A percentile compares a stretch with the other conserved stretches of the same genome.
Evolutionary conservation across 2,113 vertebrate species (phyloP).

Genomic region (Aleadryas rufinucha): DNA sequence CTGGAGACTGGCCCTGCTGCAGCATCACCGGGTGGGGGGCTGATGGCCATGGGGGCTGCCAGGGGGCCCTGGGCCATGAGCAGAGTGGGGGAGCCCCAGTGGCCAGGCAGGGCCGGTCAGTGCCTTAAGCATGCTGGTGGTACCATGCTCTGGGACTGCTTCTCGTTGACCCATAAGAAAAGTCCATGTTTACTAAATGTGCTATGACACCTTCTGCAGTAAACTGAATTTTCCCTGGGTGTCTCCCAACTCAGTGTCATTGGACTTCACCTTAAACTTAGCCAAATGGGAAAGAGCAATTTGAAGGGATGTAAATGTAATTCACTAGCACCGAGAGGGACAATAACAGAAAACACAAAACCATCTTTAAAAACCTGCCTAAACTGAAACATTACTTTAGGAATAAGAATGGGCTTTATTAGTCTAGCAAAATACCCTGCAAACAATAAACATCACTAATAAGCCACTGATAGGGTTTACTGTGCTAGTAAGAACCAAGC

Average conservation of each 20-base stretch:
- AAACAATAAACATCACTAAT: constrained; percentile 31
- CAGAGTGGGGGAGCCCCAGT: not conserved
- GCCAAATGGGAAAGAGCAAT: not conserved
- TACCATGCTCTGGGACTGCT: not conserved
- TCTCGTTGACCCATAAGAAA: not conserved
- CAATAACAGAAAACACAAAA: not conserved
- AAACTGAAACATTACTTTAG: not conserved
- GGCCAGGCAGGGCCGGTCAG: fast-evolving
- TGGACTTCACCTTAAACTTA: not conserved
- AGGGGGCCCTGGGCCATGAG: not conserved
- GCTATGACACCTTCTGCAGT: not conserved
- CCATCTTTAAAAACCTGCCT: not conserved
- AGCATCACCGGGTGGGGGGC: not conserved
- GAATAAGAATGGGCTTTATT: constrained; percentile 17
- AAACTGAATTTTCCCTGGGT: not conserved
- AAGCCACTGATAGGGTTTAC: constrained; percentile 17
- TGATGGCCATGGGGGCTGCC: not conserved
- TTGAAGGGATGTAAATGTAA: not conserved
- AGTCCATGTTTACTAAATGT: not conserved
- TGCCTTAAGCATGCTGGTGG: not conserved
- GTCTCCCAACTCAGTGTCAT: not conserved
- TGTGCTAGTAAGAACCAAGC: not conserved
- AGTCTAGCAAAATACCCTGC: constrained; percentile 6
- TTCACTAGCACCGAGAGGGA: not conserved
- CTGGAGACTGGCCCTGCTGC: not conserved